A percentile compares a stretch with the other conserved stretches of the same genome.
These are phyloP conservation scores for Hormaphis cornu DNA, from an alignment of 1,140 invertebrate species.

Conservation along the genomic window DNA sequence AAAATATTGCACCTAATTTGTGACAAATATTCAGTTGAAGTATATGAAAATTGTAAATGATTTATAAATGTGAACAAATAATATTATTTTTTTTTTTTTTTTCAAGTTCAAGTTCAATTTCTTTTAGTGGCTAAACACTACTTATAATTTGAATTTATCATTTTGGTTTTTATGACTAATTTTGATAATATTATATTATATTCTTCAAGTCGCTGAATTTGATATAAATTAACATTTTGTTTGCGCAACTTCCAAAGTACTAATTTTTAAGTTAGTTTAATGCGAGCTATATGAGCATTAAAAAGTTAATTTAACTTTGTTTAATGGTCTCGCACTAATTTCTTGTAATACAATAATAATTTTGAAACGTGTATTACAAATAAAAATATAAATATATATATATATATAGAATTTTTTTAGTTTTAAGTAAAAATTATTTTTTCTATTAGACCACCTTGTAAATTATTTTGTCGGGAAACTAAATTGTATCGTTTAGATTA, in stretches of 20 bases:
- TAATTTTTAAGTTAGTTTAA: slow-evolving; percentile 27
- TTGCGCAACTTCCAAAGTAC: slow-evolving; percentile 28
- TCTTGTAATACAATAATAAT: slow-evolving; percentile 22
- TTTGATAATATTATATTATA: neutral
- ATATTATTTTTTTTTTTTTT: slow-evolving; percentile 11
- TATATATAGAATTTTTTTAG: slow-evolving; percentile 13
- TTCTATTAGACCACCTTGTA: slow-evolving; percentile 23
- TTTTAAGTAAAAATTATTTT: slow-evolving; percentile 11
- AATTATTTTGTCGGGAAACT: slow-evolving; percentile 27
- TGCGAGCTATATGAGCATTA: slow-evolving; percentile 16
- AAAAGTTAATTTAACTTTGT: too few relatives aligned
- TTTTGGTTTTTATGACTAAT: slow-evolving; percentile 3
- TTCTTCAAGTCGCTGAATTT: slow-evolving; percentile 7
- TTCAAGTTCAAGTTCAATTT: neutral
- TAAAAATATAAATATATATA: neutral
- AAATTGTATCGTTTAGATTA: slow-evolving; percentile 27
- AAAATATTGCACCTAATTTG: neutral
- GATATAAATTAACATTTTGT: slow-evolving; percentile 7
- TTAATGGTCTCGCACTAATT: slow-evolving; percentile 26
- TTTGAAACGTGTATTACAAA: slow-evolving; percentile 6
- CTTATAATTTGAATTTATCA: slow-evolving; percentile 15
- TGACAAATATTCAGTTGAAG: neutral
- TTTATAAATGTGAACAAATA: slow-evolving; percentile 19
- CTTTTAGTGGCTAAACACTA: slow-evolving; percentile 25
- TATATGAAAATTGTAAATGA: slow-evolving; percentile 14